phyloP scores from a whole-genome alignment of 2,113 vertebrate genomes.

The Psephotus haematonotus region DNA sequence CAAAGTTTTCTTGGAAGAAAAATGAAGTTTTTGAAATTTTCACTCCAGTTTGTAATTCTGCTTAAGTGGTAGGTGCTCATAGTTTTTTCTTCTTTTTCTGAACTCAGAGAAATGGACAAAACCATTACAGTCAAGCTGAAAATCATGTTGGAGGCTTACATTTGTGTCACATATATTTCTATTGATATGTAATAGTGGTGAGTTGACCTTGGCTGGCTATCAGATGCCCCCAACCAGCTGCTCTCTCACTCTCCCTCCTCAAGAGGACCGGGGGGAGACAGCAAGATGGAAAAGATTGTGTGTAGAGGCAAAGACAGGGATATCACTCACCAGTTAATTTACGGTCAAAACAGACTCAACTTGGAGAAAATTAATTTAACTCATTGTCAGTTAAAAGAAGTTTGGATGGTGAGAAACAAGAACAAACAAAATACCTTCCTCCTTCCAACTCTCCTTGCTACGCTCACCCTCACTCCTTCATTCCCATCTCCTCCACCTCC shows the following conservation, averaged over 20 bases:
- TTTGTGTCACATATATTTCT: not conserved
- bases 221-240: rapidly evolving
- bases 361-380: not conserved
- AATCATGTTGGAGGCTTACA: not conserved
- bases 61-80: not conserved
- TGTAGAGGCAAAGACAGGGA: not conserved
- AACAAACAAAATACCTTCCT: not conserved
- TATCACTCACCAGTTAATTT: not conserved
- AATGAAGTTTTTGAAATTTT: not conserved
- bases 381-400: not conserved
- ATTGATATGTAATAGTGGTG: not conserved
- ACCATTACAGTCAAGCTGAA: not conserved
- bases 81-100: not conserved
- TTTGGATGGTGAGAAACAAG: not conserved
- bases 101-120: not conserved
- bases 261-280: rapidly evolving
- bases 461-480: not conserved
- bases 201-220: not conserved
- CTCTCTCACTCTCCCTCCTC: rapidly evolving
- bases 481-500: not conserved
- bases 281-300: not conserved
- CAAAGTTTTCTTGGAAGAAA: not conserved
- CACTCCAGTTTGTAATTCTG: not conserved
- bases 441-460: not conserved
- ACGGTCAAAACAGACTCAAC: rapidly evolving